Evolutionary conservation across 2,888 invertebrate genomes (phyloP).

Genomic region (Pemphredon lugubris): DNA sequence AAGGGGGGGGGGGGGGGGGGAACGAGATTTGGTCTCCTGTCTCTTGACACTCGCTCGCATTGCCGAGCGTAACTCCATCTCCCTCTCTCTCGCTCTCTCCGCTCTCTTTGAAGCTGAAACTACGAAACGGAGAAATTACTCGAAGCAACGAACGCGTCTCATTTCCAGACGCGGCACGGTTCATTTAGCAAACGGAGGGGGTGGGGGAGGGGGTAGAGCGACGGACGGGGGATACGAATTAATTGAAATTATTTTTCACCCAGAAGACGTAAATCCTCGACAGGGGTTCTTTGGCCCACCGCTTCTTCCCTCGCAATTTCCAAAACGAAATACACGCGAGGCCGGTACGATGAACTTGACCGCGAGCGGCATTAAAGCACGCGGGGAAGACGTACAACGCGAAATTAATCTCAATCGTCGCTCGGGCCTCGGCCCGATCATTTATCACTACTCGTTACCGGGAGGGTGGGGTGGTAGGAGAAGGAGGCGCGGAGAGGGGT

Average conservation of each 20-base stretch:
- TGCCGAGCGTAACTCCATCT: too few relatives aligned
- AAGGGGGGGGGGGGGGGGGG: not conserved
- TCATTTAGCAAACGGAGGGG: too few relatives aligned
- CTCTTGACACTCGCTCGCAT: too few relatives aligned
- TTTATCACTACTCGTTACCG: constrained; percentile 78
- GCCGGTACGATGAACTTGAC: constrained; percentile 34
- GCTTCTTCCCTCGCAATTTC: constrained; percentile 26
- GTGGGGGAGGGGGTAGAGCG: not conserved
- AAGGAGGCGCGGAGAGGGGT: constrained; percentile 51
- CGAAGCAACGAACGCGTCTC: too few relatives aligned
- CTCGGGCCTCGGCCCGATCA: constrained; percentile 69
- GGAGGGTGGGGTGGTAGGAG: too few relatives aligned
- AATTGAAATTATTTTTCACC: constrained; percentile 29
- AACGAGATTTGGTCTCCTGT: not conserved
- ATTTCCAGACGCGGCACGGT: too few relatives aligned
- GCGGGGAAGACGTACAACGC: constrained; percentile 46
- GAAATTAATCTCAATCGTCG: constrained; percentile 80
- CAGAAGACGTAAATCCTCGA: constrained; percentile 1
- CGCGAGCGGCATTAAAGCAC: constrained; percentile 42
- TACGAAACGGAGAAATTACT: too few relatives aligned
- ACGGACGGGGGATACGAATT: not conserved
- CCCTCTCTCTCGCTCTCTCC: too few relatives aligned
- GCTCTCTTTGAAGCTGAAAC: too few relatives aligned
- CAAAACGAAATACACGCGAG: not conserved
- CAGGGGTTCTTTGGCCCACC: constrained; percentile 3